A percentile compares a stretch with the other conserved stretches of the same genome.
Evolutionary conservation across 1,140 invertebrate genomes (phyloP).

Genomic region (Paracyclopina nana): DNA sequence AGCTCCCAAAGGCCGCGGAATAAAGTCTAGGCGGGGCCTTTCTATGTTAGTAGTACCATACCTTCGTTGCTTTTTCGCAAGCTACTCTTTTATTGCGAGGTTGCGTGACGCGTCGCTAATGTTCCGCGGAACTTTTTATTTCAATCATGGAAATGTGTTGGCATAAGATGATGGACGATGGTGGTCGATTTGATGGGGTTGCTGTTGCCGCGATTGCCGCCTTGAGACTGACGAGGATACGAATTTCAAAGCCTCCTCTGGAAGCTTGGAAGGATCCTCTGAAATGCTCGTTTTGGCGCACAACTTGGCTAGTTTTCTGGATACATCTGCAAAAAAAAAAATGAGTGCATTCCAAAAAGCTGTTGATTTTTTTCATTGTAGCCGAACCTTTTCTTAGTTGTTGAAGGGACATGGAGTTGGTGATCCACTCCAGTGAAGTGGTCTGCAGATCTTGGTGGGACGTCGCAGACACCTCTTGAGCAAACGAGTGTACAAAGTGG

Average conservation of each 20-base stretch:
- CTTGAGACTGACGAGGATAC: too few relatives aligned
- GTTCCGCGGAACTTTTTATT: too few relatives aligned
- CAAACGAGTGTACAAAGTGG: conserved; percentile 14
- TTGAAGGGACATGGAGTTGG: conserved; percentile 9
- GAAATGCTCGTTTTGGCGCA: conserved; percentile 15
- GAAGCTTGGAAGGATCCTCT: conserved; percentile 14
- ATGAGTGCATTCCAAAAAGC: neutral
- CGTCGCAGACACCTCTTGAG: neutral
- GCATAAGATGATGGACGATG: too few relatives aligned
- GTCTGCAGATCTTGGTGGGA: neutral
- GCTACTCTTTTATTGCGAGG: too few relatives aligned
- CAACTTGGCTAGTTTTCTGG: conserved; percentile 14
- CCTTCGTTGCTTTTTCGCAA: too few relatives aligned
- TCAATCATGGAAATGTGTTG: too few relatives aligned
- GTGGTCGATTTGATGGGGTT: too few relatives aligned
- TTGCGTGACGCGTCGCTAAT: too few relatives aligned
- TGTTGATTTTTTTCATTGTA: neutral
- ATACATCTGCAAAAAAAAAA: conserved; percentile 14
- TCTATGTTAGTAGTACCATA: too few relatives aligned
- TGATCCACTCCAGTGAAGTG: neutral
- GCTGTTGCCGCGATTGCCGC: too few relatives aligned
- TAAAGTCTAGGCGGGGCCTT: too few relatives aligned
- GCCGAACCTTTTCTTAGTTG: conserved; percentile 10
- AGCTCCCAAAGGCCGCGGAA: too few relatives aligned
- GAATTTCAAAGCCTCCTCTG: conserved; percentile 15